Conservation (phyloP, 2,797 vertebrate species). For the Propithecus deckenii region DNA sequence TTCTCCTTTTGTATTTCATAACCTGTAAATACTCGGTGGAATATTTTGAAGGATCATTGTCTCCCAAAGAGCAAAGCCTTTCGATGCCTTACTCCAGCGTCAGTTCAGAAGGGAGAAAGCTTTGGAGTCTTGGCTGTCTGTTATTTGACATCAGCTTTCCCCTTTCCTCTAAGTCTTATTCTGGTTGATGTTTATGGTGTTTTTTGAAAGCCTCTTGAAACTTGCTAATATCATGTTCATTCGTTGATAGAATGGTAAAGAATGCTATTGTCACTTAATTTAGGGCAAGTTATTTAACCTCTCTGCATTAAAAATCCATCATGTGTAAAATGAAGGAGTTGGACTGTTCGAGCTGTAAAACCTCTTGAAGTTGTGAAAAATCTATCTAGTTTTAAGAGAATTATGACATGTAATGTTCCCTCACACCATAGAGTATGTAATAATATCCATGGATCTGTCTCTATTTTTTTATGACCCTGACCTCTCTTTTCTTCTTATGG, state of each 20-base stretch:
- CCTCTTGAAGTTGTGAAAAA: neutral
- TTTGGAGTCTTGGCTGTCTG: neutral
- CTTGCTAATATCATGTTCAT: neutral
- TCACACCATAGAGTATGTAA: neutral
- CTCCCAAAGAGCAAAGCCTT: neutral
- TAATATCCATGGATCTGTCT: neutral
- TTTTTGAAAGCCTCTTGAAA: constrained; percentile 11
- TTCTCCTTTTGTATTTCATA: neutral
- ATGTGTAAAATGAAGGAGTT: neutral
- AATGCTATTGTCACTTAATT: neutral
- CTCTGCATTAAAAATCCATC: neutral
- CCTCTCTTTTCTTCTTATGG: neutral
- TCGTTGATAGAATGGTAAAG: neutral
- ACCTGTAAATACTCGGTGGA: neutral
- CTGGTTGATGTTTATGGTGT: neutral
- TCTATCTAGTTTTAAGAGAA: constrained; percentile 15
- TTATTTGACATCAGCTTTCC: neutral
- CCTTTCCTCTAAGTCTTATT: neutral
- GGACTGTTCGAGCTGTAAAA: neutral
- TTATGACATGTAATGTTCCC: neutral
- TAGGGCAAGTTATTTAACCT: neutral
- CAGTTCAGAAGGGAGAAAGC: neutral
- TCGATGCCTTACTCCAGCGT: neutral
- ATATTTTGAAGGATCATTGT: neutral
- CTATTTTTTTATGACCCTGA: neutral